Base-by-base conservation (phyloP, 2,797 vertebrate species). In the Varecia variegata region DNA sequence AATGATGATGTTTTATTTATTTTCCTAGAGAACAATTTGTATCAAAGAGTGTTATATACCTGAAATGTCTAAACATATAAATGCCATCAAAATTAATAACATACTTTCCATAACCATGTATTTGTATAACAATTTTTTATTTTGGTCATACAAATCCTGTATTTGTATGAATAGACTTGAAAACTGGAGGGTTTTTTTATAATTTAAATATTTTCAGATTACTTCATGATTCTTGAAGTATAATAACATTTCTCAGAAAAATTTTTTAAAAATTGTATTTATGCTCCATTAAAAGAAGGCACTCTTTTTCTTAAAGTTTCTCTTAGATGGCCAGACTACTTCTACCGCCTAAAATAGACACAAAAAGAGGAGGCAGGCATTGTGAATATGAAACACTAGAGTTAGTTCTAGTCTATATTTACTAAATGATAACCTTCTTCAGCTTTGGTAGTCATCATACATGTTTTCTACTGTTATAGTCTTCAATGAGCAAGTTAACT, bases 1-100 rank as follows among this genome's bases (percentile, higher is more conserved):
- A 74, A 87, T 70, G 81, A 87, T 76, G 15, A 76, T 86, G 80
- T 83, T 98, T 98, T 85, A 97, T 98, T 98, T 97, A 97, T 54
- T 94, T 85, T 94, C n/a, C 81, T 85, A 54, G 88, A 87, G 12
- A 27, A 93, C 25, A 89, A 93, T 96, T 83, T 80, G 85, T 76
- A 93, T 80, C 56, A 90, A 94, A 76, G 12, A 23, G 5, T 92
- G n/a, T 54, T 65, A 70, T 79, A 74, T 88, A 68, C 27, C 52
- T 81, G 17, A 18, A 90, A 94, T 73, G 35, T 91, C n/a, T 91
- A 71, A 62, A 90, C 23, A 83, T 27, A 77, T 11, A 89, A 32
- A 62, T 52, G 60, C 30, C 93, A 73, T 93, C 96, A 96, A 97
- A 93, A 86, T 30, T 96, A 88, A n/a, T 65, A 68, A 86, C 47